These are phyloP conservation scores for Pecten maximus DNA, from an alignment of 2,888 invertebrate species.

Conservation along the genomic window DNA sequence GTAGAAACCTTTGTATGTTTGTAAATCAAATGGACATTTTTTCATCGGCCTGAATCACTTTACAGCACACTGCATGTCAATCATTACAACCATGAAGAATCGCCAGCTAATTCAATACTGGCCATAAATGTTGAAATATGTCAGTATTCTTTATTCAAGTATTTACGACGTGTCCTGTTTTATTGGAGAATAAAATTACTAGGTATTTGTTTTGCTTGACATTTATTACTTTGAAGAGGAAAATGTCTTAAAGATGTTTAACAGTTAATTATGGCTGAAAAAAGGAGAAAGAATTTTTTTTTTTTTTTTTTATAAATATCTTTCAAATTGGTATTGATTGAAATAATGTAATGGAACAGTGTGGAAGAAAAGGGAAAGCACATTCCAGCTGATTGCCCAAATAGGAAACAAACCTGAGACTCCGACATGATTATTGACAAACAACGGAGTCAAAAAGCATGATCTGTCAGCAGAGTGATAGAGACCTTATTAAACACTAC, in stretches of 20 bases:
- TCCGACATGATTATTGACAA: no score
- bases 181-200: neutral
- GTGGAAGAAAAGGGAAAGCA: no score
- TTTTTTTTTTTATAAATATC: no score
- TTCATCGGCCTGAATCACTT: neutral
- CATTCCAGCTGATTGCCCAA: no score
- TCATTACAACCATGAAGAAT: no score
- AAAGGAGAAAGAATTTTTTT: neutral
- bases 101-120: no score
- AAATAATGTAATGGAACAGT: no score
- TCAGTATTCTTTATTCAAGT: neutral
- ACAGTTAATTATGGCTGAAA: neutral
- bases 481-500: no score
- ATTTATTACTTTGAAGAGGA: neutral
- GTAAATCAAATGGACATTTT: neutral
- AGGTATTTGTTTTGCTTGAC: neutral
- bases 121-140: neutral
- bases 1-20: neutral
- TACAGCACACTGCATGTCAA: neutral
- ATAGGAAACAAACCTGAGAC: no score
- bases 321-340: no score
- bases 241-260: neutral
- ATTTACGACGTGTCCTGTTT: neutral
- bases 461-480: no score
- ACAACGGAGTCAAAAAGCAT: no score